Evolutionary conservation across 2,797 vertebrate species (phyloP).

Genomic region (Lophotriccus pileatus): DNA sequence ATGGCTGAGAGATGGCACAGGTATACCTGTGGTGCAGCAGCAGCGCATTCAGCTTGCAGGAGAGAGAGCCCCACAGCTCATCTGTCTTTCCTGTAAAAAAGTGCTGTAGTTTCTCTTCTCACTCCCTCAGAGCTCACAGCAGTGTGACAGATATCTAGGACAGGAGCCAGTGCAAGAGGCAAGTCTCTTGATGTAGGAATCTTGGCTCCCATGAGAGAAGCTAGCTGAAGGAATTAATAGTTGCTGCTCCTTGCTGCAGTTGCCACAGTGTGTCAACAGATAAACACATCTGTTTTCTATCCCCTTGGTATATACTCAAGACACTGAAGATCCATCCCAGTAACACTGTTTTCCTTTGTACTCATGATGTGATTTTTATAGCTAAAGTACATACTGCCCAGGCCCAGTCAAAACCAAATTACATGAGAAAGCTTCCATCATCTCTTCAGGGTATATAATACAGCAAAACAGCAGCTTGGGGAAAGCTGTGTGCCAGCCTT

Average conservation of each 20-base stretch:
- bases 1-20: accelerated
- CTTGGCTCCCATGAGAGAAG: neutral
- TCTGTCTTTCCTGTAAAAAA: neutral
- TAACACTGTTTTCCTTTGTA: neutral
- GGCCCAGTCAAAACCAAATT: neutral
- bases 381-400: neutral
- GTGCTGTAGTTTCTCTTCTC: neutral
- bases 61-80: accelerated
- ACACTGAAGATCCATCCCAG: accelerated
- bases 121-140: neutral
- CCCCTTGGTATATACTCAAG: neutral
- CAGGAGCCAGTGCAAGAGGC: neutral
- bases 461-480: neutral
- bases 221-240: neutral
- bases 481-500: neutral
- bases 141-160: neutral
- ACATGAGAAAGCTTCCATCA: neutral
- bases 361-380: neutral
- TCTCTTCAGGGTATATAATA: neutral
- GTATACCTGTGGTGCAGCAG: neutral
- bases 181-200: neutral
- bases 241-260: neutral
- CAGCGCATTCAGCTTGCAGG: accelerated
- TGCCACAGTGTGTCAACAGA: neutral
- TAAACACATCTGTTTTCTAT: neutral